Percentiles rank a stretch among this genome's conserved stretches.
Conservation (phyloP, 2,888 invertebrate genomes). For the Metacarcinus magister region DNA sequence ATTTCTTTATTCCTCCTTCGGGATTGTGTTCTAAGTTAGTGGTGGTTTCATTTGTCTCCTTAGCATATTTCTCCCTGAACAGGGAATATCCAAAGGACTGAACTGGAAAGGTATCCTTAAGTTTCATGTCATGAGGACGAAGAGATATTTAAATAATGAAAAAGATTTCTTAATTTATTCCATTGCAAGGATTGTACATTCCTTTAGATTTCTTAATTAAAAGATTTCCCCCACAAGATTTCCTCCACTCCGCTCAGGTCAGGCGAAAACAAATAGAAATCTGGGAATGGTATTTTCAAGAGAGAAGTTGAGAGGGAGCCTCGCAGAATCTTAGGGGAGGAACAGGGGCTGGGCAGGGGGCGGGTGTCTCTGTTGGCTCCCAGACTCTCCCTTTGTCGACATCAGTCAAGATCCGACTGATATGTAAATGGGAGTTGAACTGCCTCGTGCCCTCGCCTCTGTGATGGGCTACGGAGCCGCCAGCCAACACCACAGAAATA, state of each 20-base stretch:
- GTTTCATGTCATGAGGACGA: not conserved
- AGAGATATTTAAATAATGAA: not conserved
- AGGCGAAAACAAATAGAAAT: conserved; percentile 4
- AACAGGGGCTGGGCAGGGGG: not conserved
- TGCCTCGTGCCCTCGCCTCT: not conserved
- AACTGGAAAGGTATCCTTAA: not conserved
- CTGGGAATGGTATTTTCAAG: conserved; percentile 31
- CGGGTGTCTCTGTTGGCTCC: not conserved
- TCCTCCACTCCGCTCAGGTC: not conserved
- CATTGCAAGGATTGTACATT: not conserved
- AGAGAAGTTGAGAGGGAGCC: not conserved
- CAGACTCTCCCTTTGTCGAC: conserved; percentile 48
- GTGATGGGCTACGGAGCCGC: not conserved
- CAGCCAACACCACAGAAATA: not conserved
- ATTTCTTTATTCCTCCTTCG: not conserved
- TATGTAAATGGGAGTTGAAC: conserved; percentile 34
- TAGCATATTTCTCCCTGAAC: not conserved
- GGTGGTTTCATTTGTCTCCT: not conserved
- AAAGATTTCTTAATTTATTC: not conserved
- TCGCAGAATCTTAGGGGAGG: not conserved
- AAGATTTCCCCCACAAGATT: not conserved
- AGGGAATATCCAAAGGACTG: not conserved
- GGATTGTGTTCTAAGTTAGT: not conserved
- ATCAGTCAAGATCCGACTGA: conserved; percentile 45
- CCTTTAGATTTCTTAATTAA: not conserved